A percentile compares a stretch with the other conserved stretches of the same genome.
Evolutionary conservation across 2,888 invertebrate genomes (phyloP).

Genomic region (Gandaritis pyraliata): DNA sequence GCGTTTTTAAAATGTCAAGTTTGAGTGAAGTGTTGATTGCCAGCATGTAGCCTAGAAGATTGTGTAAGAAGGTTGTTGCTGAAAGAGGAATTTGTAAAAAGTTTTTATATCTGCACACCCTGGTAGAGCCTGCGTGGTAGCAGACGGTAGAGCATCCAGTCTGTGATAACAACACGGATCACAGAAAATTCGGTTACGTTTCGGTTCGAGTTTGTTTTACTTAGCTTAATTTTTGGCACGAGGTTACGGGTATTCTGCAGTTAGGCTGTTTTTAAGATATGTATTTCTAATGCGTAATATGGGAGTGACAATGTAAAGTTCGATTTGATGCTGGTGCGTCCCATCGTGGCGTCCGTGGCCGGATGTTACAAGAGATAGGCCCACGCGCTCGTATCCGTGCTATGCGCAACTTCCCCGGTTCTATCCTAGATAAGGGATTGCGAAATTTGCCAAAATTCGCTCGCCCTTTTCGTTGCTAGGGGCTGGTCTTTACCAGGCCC

Average conservation of each 20-base stretch:
- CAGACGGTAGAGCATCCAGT: too few relatives aligned
- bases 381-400: conserved; percentile 46
- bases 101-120: neutral
- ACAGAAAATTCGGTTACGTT: too few relatives aligned
- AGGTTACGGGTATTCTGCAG: too few relatives aligned
- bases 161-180: too few relatives aligned
- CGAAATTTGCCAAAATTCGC: conserved; percentile 74
- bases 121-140: too few relatives aligned
- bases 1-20: conserved; percentile 12
- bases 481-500: conserved; percentile 4
- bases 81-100: conserved; percentile 5
- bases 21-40: conserved; percentile 8
- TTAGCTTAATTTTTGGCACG: too few relatives aligned
- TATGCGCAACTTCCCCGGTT: conserved; percentile 54
- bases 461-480: conserved; percentile 28
- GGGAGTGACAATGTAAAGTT: neutral
- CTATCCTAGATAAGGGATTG: conserved; percentile 73
- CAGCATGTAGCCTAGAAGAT: conserved; percentile 2
- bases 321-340: conserved; percentile 16
- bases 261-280: too few relatives aligned
- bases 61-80: neutral
- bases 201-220: too few relatives aligned
- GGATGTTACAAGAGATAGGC: conserved; percentile 57
- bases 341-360: conserved; percentile 45
- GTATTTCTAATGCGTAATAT: too few relatives aligned